These are phyloP conservation scores for Drosophila pectinifera DNA, from an alignment of 1,140 invertebrate genomes.

Conservation along the genomic window DNA sequence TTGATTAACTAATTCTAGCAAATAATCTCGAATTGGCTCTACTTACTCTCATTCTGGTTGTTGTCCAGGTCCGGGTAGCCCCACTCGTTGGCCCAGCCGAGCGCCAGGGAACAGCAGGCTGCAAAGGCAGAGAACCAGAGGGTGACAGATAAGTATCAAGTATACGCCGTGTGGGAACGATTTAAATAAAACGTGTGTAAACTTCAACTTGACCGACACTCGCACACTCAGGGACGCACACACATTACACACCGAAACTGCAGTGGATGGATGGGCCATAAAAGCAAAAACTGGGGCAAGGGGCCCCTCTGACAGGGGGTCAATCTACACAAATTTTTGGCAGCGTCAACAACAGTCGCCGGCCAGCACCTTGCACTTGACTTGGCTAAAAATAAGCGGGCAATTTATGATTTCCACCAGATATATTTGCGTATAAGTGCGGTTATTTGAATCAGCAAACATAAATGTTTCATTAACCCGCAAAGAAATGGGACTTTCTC, in stretches of 20 bases:
- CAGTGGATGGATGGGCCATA: slow-evolving; percentile 26
- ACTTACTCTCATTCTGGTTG: slow-evolving; percentile 74
- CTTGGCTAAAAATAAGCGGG: slow-evolving; percentile 66
- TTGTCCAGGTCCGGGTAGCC: slow-evolving; percentile 74
- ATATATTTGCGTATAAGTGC: slow-evolving; percentile 13
- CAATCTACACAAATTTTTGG: slow-evolving; percentile 51
- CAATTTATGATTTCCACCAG: slow-evolving; percentile 63
- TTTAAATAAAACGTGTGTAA: slow-evolving; percentile 37
- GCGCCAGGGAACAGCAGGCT: slow-evolving; percentile 48
- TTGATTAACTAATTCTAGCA: slow-evolving; percentile 75
- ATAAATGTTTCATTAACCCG: slow-evolving; percentile 45
- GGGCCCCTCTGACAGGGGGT: slow-evolving; percentile 28
- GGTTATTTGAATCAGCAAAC: slow-evolving; percentile 8
- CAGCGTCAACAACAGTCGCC: slow-evolving; percentile 48
- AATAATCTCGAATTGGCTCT: slow-evolving; percentile 62
- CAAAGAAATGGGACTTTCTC: slow-evolving; percentile 14
- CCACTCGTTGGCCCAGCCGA: slow-evolving; percentile 60
- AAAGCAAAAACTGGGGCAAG: slow-evolving; percentile 5
- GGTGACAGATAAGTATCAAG: slow-evolving; percentile 19
- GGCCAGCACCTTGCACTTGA: slow-evolving; percentile 72
- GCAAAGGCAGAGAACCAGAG: slow-evolving; percentile 26
- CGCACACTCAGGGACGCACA: slow-evolving; percentile 18
- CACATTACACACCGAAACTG: slow-evolving; percentile 20
- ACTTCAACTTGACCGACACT: slow-evolving; percentile 65
- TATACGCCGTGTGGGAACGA: slow-evolving; percentile 45